Conservation (phyloP, 2,888 invertebrate genomes). For the Lasiommata megera region DNA sequence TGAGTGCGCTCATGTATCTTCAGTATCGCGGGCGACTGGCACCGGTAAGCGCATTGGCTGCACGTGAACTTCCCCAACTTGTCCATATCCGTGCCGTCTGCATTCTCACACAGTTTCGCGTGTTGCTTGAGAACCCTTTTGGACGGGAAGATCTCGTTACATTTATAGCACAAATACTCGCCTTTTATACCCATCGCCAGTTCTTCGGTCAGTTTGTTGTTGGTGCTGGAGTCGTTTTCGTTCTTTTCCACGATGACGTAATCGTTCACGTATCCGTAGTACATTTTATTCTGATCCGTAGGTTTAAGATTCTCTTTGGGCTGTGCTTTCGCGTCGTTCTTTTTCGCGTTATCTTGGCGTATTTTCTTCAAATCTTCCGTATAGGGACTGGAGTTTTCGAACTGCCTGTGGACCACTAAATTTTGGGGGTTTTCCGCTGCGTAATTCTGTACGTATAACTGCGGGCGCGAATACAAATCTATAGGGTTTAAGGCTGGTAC, state of each 20-base stretch:
- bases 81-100: conserved; percentile 42
- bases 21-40: conserved; percentile 74
- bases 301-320: conserved; percentile 71
- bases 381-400: conserved; percentile 57
- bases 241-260: conserved; percentile 38
- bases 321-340: conserved; percentile 48
- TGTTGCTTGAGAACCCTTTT: conserved; percentile 67
- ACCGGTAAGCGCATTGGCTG: conserved; percentile 68
- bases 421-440: conserved; percentile 64
- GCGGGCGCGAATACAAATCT: conserved; percentile 55
- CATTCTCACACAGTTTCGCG: conserved; percentile 54
- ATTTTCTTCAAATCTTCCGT: conserved; percentile 57
- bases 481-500: conserved; percentile 40
- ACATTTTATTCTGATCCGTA: conserved; percentile 59
- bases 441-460: conserved; percentile 58
- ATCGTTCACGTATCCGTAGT: conserved; percentile 44
- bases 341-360: conserved; percentile 47
- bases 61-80: conserved; percentile 67
- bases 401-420: conserved; percentile 63
- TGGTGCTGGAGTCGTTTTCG: conserved; percentile 45
- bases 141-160: conserved; percentile 61
- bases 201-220: conserved; percentile 53
- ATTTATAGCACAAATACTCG: conserved; percentile 66
- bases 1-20: conserved; percentile 76
- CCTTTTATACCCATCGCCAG: conserved; percentile 62